These are phyloP conservation scores for Orthosia gothica DNA, from an alignment of 2,888 invertebrate species.

Conservation along the genomic window DNA sequence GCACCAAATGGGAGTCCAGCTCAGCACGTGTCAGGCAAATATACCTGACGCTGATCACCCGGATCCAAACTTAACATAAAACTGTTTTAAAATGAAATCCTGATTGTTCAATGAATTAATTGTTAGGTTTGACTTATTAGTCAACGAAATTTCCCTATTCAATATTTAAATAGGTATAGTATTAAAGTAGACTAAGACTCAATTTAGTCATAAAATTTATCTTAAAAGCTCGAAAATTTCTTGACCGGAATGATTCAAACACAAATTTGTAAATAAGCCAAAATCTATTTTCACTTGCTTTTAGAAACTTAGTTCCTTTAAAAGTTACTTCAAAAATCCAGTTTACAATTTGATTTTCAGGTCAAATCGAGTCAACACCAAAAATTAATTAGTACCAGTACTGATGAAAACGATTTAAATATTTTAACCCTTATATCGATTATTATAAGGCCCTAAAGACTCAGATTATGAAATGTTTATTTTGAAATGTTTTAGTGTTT, in stretches of 20 bases:
- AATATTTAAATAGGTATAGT: conserved; percentile 26
- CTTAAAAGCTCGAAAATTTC: background rate
- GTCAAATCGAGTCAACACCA: conserved; percentile 35
- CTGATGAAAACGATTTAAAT: conserved; percentile 14
- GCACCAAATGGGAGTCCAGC: no score
- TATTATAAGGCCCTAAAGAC: conserved; percentile 2
- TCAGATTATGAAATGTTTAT: conserved; percentile 12
- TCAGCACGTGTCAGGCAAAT: no score
- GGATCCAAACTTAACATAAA: no score
- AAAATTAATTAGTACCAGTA: conserved; percentile 40
- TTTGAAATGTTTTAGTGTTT: conserved; percentile 3
- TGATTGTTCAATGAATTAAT: background rate
- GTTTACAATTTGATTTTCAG: conserved; percentile 35
- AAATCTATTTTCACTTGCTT: conserved; percentile 11
- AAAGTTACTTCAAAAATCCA: conserved; percentile 30
- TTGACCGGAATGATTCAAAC: conserved; percentile 11
- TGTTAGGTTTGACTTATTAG: background rate
- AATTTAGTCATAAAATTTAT: conserved; percentile 10
- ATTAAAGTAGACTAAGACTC: background rate
- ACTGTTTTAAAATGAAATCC: background rate
- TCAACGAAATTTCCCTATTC: conserved; percentile 1
- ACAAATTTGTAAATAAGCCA: conserved; percentile 33
- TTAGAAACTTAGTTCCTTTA: background rate
- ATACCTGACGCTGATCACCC: no score
- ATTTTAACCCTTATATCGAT: conserved; percentile 25